Evolutionary conservation across 1,140 invertebrate species (phyloP).

Genomic region (Helicorthomorpha holstii): DNA sequence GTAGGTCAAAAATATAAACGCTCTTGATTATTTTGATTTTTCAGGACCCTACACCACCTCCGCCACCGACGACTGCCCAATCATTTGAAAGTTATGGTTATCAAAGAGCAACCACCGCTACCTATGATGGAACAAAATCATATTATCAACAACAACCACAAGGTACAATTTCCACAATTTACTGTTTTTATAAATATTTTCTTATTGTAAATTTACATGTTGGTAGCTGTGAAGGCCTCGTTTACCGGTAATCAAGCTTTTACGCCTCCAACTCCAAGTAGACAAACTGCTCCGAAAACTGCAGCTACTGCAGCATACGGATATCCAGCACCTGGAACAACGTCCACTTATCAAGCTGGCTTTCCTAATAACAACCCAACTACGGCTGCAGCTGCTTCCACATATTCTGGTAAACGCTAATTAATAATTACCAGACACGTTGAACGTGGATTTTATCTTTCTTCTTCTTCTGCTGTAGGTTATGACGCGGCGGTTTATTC

Average conservation of each 20-base stretch:
- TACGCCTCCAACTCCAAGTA: neutral
- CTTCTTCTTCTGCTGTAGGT: slow-evolving; percentile 35
- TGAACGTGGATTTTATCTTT: neutral
- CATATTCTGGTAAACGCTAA: slow-evolving; percentile 33
- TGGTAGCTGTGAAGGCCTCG: no score
- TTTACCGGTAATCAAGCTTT: neutral
- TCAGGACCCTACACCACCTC: slow-evolving; percentile 1
- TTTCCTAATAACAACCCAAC: slow-evolving; percentile 24
- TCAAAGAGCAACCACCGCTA: slow-evolving; percentile 11
- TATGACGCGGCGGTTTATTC: slow-evolving; percentile 86
- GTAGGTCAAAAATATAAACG: no score
- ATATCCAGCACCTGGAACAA: neutral
- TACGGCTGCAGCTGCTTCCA: slow-evolving; percentile 45
- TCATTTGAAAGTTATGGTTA: slow-evolving; percentile 3
- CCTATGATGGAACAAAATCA: slow-evolving; percentile 23
- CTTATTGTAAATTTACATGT: neutral
- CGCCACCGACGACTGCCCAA: neutral
- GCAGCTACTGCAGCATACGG: slow-evolving; percentile 13
- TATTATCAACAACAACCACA: slow-evolving; percentile 19
- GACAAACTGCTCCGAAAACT: slow-evolving; percentile 14
- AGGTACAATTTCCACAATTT: neutral
- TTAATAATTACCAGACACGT: neutral
- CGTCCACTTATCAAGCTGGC: neutral
- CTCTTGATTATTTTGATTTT: slow-evolving; percentile 18
- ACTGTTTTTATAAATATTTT: neutral